Evolutionary conservation across 2,888 invertebrate species (phyloP), one percentile per base, ranked within the genome.

Genomic region (Hanleya hanleyi): DNA sequence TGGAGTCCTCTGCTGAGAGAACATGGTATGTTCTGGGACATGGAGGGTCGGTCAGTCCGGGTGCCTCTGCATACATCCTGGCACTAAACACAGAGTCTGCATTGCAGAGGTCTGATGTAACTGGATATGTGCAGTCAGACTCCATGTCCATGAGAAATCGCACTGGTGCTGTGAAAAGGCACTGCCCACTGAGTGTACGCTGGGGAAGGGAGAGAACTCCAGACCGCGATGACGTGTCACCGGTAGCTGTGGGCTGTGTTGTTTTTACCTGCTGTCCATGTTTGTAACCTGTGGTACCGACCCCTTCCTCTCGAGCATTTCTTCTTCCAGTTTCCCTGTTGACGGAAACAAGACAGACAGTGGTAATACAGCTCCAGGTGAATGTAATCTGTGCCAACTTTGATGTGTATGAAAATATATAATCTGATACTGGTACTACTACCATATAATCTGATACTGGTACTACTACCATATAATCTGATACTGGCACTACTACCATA

Each of bases 151-250:
- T 71, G 36, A 88, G 81, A 73, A 81, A 89, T 1, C 76, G 79
- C 5, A 89, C 84, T 7, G 88, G 88, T 4, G 85, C 81, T 0
- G 83, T 81, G 4, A 73, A 71, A 1, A 84, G 74, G 69, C 88
- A 88, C 38, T 80, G 75, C 18, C 88, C 88, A 18, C 77, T 73
- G 12, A 84, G 68, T 1, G 78, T 76, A 4, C 80, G 76, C 74
- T 84, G 85, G 0, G 89, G 87, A 2, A 89, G 78, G 4, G 85
- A 73, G 1, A 89, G 80, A 12, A 77, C 69, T 12, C 84, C 85
- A 0, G 61, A 61, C 15, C 64, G 74, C 4, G 69, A 69, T 26
- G 69, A 67, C 1, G 67, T 18, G 1, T 50, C 71, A 5, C 68
- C 62, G 47, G 18, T 18, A 36, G 1, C 9, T 33, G 4, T 37